Percentiles rank a stretch among this genome's conserved stretches.
phyloP scores from a whole-genome alignment of 2,888 invertebrate genomes.

The Ferrisia virgata region DNA sequence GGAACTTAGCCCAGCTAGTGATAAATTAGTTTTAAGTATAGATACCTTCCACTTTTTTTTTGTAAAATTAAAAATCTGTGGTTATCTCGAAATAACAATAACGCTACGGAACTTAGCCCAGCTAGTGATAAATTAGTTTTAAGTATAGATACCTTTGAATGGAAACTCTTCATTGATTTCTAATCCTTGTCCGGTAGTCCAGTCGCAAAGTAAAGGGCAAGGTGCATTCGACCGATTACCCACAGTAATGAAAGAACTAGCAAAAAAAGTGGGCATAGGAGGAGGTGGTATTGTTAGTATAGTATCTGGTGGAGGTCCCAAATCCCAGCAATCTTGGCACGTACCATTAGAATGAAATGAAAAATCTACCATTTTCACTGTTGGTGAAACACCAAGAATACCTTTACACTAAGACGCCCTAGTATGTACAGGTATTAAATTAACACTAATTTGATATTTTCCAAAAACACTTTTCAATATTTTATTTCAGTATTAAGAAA shows the following conservation, averaged over 20 bases:
- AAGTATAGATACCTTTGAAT: slow-evolving; percentile 71
- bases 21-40: too few relatives aligned
- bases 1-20: too few relatives aligned
- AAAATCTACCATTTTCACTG: slow-evolving; percentile 48
- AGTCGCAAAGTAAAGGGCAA: slow-evolving; percentile 53
- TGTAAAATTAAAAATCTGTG: too few relatives aligned
- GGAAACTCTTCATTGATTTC: slow-evolving; percentile 81
- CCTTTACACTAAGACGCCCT: not conserved
- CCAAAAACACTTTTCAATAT: too few relatives aligned
- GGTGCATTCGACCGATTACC: slow-evolving; percentile 53
- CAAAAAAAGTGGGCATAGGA: slow-evolving; percentile 73
- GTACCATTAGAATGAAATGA: slow-evolving; percentile 52
- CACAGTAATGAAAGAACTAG: slow-evolving; percentile 53
- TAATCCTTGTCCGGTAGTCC: slow-evolving; percentile 59
- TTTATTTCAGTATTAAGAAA: too few relatives aligned
- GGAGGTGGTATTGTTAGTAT: slow-evolving; percentile 82
- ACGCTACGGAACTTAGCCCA: too few relatives aligned
- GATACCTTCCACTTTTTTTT: too few relatives aligned
- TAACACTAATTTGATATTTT: not conserved
- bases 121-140: too few relatives aligned
- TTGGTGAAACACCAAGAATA: not conserved
- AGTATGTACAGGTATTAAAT: not conserved
- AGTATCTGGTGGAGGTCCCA: slow-evolving; percentile 76
- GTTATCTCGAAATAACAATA: too few relatives aligned
- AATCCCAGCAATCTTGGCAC: slow-evolving; percentile 55